phyloP scores from a whole-genome alignment of 2,888 invertebrate species.

The Tetranychus piercei region DNA sequence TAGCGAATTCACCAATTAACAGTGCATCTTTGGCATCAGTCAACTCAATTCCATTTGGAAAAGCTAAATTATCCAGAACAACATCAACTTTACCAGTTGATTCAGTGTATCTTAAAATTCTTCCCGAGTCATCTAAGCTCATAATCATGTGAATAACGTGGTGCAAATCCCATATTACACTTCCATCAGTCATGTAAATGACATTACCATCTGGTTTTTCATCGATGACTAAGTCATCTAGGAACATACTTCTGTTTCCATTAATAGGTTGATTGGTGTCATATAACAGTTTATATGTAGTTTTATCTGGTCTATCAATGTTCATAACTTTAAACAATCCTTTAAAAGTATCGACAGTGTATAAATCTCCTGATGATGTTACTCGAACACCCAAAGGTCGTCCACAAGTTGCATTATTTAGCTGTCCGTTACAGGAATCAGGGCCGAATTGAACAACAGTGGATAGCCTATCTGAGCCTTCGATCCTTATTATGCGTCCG shows the following conservation, averaged over 20 bases:
- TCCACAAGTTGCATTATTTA: neutral
- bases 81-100: slow-evolving; percentile 45
- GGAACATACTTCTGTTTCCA: neutral
- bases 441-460: neutral
- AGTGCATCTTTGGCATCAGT: slow-evolving; percentile 63
- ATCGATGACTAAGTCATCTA: neutral
- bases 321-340: neutral
- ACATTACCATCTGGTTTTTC: neutral
- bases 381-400: neutral
- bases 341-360: neutral
- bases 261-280: neutral
- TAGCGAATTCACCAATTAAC: slow-evolving; percentile 52
- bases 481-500: neutral
- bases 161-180: neutral
- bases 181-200: neutral
- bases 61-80: slow-evolving; percentile 44
- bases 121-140: slow-evolving; percentile 23
- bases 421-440: neutral
- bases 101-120: slow-evolving; percentile 56
- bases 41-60: slow-evolving; percentile 70
- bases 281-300: neutral
- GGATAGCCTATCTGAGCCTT: neutral
- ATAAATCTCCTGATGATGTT: neutral
- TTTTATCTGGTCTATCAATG: neutral
- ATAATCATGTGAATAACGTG: neutral